Conservation (phyloP, 2,797 vertebrate species). For the Microctenopoma lineatum region DNA sequence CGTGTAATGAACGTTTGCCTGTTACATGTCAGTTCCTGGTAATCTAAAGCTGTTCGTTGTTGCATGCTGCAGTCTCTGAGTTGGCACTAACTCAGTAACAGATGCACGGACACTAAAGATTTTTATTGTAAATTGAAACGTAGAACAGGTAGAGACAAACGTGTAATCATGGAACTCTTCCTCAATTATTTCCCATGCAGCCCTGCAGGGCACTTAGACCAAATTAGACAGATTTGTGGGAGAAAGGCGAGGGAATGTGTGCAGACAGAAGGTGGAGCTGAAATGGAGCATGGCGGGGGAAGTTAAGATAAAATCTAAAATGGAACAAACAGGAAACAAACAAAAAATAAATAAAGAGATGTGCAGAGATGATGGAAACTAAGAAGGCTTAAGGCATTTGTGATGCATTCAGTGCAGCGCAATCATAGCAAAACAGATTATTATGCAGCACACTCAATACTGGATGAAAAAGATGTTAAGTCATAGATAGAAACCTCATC, state of each 20-base stretch:
- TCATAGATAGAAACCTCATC: slow-evolving; percentile 56
- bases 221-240: slow-evolving; percentile 66
- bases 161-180: slow-evolving; percentile 60
- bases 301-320: slow-evolving; percentile 23
- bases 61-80: background rate
- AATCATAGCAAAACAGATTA: slow-evolving; percentile 52
- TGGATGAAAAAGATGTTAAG: slow-evolving; percentile 59
- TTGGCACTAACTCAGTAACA: slow-evolving; percentile 4
- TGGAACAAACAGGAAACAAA: slow-evolving; percentile 15
- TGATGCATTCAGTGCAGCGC: slow-evolving; percentile 33
- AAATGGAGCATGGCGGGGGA: slow-evolving; percentile 20
- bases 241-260: slow-evolving; percentile 10
- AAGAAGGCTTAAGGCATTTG: slow-evolving; percentile 47
- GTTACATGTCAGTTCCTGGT: background rate
- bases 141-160: slow-evolving; percentile 46
- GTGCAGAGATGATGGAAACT: slow-evolving; percentile 22
- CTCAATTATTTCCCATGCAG: slow-evolving; percentile 63
- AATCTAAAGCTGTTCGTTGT: background rate
- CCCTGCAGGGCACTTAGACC: slow-evolving; percentile 49
- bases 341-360: slow-evolving; percentile 24
- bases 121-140: slow-evolving; percentile 34
- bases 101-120: slow-evolving; percentile 10
- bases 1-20: background rate
- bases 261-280: slow-evolving; percentile 30
- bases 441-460: slow-evolving; percentile 51